A percentile compares a stretch with the other conserved stretches of the same genome.
Conservation (phyloP, 2,888 invertebrate genomes). For the Julus scandinavius region DNA sequence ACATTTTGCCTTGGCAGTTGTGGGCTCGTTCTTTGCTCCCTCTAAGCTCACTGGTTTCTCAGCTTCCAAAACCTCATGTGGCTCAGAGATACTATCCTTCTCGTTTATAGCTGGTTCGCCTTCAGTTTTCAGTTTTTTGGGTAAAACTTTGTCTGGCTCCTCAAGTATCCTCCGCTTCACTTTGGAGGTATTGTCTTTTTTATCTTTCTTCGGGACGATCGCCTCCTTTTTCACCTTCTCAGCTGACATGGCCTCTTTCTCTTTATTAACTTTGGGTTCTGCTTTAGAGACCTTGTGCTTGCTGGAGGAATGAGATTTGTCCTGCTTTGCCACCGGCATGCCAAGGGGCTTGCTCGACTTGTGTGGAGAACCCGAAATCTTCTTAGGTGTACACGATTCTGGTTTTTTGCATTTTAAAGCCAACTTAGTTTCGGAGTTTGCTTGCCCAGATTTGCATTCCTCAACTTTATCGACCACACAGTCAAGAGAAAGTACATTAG, state of each 20-base stretch:
- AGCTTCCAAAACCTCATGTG: not conserved
- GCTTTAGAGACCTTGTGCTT: not conserved
- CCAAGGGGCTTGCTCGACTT: not conserved
- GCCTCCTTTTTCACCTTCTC: not conserved
- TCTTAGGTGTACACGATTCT: not conserved
- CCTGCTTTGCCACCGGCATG: not conserved
- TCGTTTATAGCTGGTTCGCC: not conserved
- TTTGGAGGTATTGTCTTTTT: not conserved
- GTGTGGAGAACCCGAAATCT: not conserved
- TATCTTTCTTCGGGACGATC: not conserved
- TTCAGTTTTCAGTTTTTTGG: not conserved
- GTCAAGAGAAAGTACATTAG: not conserved
- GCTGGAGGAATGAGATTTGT: constrained; percentile 11
- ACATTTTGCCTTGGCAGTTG: not conserved
- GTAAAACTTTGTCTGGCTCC: not conserved
- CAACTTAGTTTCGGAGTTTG: not conserved
- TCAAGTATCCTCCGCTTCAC: not conserved
- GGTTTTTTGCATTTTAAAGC: not conserved
- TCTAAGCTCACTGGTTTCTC: not conserved
- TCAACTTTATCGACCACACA: not conserved
- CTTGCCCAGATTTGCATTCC: not conserved
- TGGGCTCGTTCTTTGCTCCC: not conserved
- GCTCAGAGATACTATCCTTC: not conserved
- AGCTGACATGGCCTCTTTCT: not conserved
- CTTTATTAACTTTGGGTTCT: not conserved